Conservation (phyloP, 1,140 invertebrate species). For the Harlomillsia oculata region DNA sequence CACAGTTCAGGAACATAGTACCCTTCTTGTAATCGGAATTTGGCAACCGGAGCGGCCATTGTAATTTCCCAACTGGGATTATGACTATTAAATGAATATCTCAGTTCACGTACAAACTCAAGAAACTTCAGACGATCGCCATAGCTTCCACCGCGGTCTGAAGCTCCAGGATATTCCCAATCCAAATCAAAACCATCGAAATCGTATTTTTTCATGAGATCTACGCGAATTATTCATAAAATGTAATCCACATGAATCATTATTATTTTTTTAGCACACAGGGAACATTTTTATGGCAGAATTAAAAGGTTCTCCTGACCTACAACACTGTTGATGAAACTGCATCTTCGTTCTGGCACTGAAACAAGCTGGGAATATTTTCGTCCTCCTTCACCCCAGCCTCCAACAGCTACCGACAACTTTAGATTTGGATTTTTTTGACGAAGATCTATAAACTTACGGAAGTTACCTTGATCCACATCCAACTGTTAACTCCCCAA, state of each 20-base stretch:
- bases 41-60: conserved; percentile 41
- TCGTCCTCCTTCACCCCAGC: conserved; percentile 21
- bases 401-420: conserved; percentile 59
- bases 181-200: conserved; percentile 45
- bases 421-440: conserved; percentile 62
- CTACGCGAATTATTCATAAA: conserved; percentile 3
- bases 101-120: conserved; percentile 39
- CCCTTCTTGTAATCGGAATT: conserved; percentile 40
- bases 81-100: conserved; percentile 38
- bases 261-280: background rate
- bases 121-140: conserved; percentile 39
- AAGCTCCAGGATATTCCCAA: conserved; percentile 38
- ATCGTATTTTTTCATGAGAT: conserved; percentile 21
- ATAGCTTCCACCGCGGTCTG: conserved; percentile 39
- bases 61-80: conserved; percentile 39
- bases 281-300: conserved; percentile 3
- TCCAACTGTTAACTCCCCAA: conserved; percentile 58
- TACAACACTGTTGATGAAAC: conserved; percentile 39
- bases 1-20: conserved; percentile 42
- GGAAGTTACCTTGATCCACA: conserved; percentile 62
- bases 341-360: conserved; percentile 27
- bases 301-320: conserved; percentile 20
- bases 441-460: conserved; percentile 66
- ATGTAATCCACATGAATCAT: background rate
- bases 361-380: conserved; percentile 41